Evolutionary conservation across 2,797 vertebrate genomes (phyloP).

Genomic region (Acanthurus tractus): DNA sequence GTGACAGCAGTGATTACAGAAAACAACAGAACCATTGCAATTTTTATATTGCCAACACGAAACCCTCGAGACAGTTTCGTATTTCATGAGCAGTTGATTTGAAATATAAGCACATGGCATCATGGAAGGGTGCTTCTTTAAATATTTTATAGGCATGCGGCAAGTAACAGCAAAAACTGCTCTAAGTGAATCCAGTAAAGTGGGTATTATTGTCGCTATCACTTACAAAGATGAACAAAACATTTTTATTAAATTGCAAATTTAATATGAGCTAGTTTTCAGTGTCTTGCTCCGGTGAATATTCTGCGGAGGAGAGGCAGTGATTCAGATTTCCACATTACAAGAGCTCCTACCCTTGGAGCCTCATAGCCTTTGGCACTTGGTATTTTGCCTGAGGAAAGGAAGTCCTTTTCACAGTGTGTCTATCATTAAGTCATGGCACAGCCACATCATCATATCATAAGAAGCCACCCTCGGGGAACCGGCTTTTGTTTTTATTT

Average conservation of each 20-base stretch:
- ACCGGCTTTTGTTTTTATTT: slow-evolving; percentile 55
- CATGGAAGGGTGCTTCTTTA: slow-evolving; percentile 3
- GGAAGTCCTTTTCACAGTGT: slow-evolving; percentile 63
- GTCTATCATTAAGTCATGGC: slow-evolving; percentile 73
- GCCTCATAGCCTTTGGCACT: slow-evolving; percentile 75
- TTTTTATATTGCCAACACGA: slow-evolving; percentile 40
- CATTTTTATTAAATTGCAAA: slow-evolving; percentile 57
- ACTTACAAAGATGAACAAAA: slow-evolving; percentile 58
- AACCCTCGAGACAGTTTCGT: slow-evolving; percentile 32
- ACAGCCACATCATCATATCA: slow-evolving; percentile 75
- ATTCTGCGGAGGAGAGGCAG: slow-evolving; percentile 33
- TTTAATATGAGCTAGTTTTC: slow-evolving; percentile 33
- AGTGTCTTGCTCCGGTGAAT: slow-evolving; percentile 37
- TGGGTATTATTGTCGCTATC: slow-evolving; percentile 40
- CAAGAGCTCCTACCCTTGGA: slow-evolving; percentile 63
- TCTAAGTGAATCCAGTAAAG: slow-evolving; percentile 29
- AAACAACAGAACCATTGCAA: slow-evolving; percentile 33
- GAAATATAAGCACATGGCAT: slow-evolving; percentile 26
- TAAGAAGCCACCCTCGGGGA: slow-evolving; percentile 56
- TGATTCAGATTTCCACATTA: slow-evolving; percentile 69
- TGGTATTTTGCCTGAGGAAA: slow-evolving; percentile 78
- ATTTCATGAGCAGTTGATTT: slow-evolving; percentile 18
- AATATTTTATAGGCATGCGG: slow-evolving; percentile 53
- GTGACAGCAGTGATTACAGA: slow-evolving; percentile 64
- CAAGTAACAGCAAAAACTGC: slow-evolving; percentile 17